Conservation (phyloP, 2,797 vertebrate species). For the Pristis pectinata region DNA sequence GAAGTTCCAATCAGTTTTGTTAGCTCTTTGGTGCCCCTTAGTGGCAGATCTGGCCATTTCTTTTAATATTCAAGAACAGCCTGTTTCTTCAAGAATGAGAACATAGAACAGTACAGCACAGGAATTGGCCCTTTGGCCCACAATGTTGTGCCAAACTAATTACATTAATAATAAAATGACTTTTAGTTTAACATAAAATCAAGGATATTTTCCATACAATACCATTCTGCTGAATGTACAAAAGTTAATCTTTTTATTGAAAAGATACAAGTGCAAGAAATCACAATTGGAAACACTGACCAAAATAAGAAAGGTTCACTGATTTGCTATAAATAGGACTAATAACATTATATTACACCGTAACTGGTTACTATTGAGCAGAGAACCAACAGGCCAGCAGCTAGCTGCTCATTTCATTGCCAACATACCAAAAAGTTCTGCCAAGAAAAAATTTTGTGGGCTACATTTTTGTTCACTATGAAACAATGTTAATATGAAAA, state of each 20-base stretch:
- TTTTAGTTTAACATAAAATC: neutral
- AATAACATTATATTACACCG: neutral
- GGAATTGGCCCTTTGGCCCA: too few species aligned
- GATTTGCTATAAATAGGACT: neutral
- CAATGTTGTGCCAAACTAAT: too few species aligned
- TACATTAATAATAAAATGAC: too few species aligned
- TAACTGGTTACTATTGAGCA: too few species aligned
- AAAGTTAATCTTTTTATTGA: neutral
- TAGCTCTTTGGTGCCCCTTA: slow-evolving; percentile 24
- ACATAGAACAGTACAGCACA: too few species aligned
- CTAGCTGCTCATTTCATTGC: too few species aligned
- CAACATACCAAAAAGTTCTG: too few species aligned
- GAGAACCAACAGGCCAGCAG: too few species aligned
- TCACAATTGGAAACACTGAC: neutral
- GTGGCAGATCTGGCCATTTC: neutral
- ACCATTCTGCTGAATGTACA: neutral
- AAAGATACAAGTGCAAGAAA: neutral
- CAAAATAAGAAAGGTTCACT: neutral
- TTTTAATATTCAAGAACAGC: neutral
- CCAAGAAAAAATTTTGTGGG: too few species aligned
- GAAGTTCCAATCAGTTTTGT: neutral
- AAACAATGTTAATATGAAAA: too few species aligned
- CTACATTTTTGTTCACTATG: too few species aligned
- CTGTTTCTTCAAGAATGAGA: neutral
- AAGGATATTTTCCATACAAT: neutral